These are phyloP conservation scores for Antheraea mylitta DNA, from an alignment of 1,140 invertebrate species.

Conservation along the genomic window DNA sequence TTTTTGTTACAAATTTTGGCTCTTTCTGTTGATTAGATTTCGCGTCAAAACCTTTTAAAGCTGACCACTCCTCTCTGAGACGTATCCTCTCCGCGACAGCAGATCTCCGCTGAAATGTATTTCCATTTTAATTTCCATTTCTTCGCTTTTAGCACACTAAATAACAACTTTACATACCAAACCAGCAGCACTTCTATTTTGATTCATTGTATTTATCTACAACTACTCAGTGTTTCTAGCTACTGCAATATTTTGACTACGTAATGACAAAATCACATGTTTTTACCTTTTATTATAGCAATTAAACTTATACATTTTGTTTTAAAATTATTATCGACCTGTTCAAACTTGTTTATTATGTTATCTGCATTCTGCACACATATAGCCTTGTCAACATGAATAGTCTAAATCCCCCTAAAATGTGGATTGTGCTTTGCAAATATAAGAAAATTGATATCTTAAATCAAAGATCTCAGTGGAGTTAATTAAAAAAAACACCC, in stretches of 20 bases:
- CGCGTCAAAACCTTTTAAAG: conserved; percentile 37
- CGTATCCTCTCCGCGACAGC: conserved; percentile 59
- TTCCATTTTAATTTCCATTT: background rate
- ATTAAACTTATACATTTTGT: too few species aligned
- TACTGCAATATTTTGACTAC: background rate
- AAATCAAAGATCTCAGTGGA: too few species aligned
- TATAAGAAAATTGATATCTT: too few species aligned
- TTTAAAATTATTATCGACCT: background rate
- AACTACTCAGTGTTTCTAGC: background rate
- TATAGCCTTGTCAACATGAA: too few species aligned
- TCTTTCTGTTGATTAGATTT: background rate
- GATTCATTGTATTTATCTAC: background rate
- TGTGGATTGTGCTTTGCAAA: too few species aligned
- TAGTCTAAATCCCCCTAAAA: too few species aligned
- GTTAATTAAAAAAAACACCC: too few species aligned
- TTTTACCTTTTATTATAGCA: background rate
- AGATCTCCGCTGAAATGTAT: conserved; percentile 52
- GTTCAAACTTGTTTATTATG: too few species aligned
- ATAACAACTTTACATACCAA: conserved; percentile 39
- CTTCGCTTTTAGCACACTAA: background rate
- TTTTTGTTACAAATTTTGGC: background rate
- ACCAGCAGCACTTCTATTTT: conserved; percentile 44
- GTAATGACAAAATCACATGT: background rate
- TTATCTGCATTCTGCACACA: too few species aligned
- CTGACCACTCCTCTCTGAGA: conserved; percentile 60